Conservation (phyloP, 1,140 invertebrate genomes). For the Sycophaga agraensis region DNA sequence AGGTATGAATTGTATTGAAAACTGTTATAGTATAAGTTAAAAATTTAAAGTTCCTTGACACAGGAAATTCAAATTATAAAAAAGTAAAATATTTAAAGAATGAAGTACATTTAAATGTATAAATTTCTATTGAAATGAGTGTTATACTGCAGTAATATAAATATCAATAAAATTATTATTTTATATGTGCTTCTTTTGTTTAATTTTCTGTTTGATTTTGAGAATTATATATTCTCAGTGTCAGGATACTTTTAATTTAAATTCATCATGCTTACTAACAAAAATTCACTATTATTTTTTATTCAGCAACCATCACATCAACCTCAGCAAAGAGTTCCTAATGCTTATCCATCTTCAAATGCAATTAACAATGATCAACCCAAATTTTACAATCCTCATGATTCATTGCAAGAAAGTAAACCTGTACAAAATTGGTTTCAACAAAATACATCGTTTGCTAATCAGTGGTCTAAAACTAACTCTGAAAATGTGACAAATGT, state of each 20-base stretch:
- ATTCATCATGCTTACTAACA: slow-evolving; percentile 12
- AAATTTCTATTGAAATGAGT: no score
- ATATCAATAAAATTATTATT: no score
- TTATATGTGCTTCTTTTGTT: no score
- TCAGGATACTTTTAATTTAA: no score
- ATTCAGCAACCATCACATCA: slow-evolving; percentile 15
- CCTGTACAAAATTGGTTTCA: slow-evolving; percentile 24
- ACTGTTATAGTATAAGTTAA: no score
- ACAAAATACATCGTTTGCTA: slow-evolving; percentile 15
- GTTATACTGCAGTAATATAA: no score
- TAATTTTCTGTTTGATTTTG: no score
- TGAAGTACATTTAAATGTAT: no score
- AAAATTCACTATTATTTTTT: slow-evolving; percentile 9
- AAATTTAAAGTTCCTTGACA: no score
- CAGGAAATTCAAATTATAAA: no score
- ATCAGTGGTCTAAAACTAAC: slow-evolving; percentile 34
- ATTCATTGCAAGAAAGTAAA: slow-evolving; percentile 17
- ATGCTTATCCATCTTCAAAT: slow-evolving; percentile 11
- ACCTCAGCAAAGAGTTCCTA: slow-evolving; percentile 18
- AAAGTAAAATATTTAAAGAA: no score
- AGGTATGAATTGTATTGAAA: slow-evolving; percentile 11
- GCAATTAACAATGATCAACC: slow-evolving; percentile 20
- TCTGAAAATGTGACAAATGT: slow-evolving; percentile 26
- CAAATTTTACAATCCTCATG: slow-evolving; percentile 22
- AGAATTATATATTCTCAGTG: background rate